These are phyloP conservation scores for Gastrophryne carolinensis DNA, from an alignment of 2,797 vertebrate species.

Conservation along the genomic window DNA sequence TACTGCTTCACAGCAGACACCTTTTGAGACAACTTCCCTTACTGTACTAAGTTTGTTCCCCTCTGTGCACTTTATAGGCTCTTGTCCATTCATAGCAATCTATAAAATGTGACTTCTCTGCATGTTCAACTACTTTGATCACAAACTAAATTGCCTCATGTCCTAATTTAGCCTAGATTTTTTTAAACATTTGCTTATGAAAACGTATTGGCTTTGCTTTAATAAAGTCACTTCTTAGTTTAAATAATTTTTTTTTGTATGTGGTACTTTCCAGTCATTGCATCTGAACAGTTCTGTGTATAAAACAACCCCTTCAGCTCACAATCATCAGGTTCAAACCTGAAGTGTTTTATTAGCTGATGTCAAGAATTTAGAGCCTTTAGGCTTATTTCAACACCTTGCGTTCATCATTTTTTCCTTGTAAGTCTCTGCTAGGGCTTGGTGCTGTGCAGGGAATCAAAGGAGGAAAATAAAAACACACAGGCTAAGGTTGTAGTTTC, in stretches of 20 bases:
- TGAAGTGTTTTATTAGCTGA: conserved; percentile 66
- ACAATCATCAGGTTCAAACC: conserved; percentile 54
- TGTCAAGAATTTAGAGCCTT: conserved; percentile 66
- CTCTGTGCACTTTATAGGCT: conserved; percentile 4
- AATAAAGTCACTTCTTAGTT: conserved; percentile 9
- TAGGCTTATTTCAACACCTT: conserved; percentile 68
- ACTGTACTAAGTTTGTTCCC: conserved; percentile 13
- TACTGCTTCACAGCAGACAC: not conserved
- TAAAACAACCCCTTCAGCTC: not conserved
- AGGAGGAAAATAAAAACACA: conserved; percentile 56
- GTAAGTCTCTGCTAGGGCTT: conserved; percentile 63
- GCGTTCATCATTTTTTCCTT: conserved; percentile 67
- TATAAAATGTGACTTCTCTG: conserved; percentile 1
- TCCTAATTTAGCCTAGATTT: not conserved
- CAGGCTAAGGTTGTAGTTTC: not conserved
- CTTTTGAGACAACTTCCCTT: not conserved
- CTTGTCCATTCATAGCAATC: not conserved
- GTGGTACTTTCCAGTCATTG: not conserved
- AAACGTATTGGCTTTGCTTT: conserved; percentile 1
- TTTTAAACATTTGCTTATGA: not conserved
- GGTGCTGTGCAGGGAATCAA: conserved; percentile 63
- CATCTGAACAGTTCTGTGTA: not conserved
- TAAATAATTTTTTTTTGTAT: not conserved
- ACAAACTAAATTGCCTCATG: not conserved
- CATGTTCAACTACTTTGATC: not conserved